These are phyloP conservation scores for Mustelus asterias DNA, from an alignment of 2,113 vertebrate genomes.

Conservation along the genomic window DNA sequence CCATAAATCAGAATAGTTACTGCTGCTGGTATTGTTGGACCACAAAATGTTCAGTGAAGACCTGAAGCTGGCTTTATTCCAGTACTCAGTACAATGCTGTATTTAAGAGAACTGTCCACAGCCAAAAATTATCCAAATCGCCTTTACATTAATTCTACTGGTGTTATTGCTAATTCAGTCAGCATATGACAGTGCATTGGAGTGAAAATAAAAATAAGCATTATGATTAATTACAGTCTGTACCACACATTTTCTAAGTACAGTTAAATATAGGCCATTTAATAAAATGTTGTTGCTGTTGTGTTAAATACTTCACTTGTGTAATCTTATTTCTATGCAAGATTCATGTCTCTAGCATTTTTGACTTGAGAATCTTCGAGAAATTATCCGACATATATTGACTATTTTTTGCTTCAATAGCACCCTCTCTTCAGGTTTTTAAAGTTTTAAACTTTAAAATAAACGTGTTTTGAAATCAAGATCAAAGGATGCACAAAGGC, in stretches of 20 bases:
- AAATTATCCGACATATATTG: background rate
- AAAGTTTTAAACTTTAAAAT: background rate
- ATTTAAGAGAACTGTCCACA: background rate
- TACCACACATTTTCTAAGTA: background rate
- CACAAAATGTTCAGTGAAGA: background rate
- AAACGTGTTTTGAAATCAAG: background rate
- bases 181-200: background rate
- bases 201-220: background rate
- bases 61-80: background rate
- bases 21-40: background rate
- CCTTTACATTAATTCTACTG: background rate
- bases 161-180: constrained; percentile 2
- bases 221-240: background rate
- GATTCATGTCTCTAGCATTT: background rate
- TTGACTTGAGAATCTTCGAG: background rate
- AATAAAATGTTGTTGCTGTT: background rate
- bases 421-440: background rate
- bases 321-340: background rate
- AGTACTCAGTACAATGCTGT: background rate
- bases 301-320: background rate
- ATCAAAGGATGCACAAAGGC: background rate
- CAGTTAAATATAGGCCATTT: background rate
- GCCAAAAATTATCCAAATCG: background rate
- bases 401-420: background rate
- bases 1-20: background rate